These are phyloP conservation scores for Oreochromis aureus DNA, from an alignment of 2,113 vertebrate species.

Conservation along the genomic window DNA sequence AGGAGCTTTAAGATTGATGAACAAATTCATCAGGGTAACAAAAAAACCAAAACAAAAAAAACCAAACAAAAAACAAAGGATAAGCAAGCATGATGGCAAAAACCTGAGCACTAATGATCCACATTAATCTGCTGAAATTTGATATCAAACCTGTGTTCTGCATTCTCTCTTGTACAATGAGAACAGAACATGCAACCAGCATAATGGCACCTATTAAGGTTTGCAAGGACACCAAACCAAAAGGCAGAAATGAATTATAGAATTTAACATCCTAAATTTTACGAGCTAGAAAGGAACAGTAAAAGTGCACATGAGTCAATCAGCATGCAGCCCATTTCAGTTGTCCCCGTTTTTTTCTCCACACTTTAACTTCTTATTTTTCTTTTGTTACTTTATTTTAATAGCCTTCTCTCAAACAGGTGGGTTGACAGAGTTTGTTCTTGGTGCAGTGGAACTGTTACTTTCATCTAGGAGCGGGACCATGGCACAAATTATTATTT, in stretches of 20 bases:
- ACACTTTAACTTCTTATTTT: neutral
- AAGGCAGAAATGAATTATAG: neutral
- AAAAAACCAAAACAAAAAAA: neutral
- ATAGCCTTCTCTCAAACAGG: neutral
- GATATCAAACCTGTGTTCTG: neutral
- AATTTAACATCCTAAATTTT: neutral
- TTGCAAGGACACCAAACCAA: neutral
- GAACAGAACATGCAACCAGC: neutral
- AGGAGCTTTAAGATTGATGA: neutral
- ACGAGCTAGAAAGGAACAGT: rapidly evolving
- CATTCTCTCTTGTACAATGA: neutral
- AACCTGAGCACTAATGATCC: neutral
- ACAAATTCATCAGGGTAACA: neutral
- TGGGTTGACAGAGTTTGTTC: neutral
- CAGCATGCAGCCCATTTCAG: neutral
- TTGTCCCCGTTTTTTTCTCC: rapidly evolving
- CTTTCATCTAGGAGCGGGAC: neutral
- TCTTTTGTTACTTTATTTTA: neutral
- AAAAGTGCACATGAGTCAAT: rapidly evolving
- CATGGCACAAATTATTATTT: too few species aligned
- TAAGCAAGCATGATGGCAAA: neutral
- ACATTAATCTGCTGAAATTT: rapidly evolving
- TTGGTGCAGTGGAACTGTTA: neutral
- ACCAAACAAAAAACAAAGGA: rapidly evolving
- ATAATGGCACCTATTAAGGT: neutral